Base-by-base conservation (phyloP, 2,888 invertebrate genomes). In the Sphaerophoria rueppellii region DNA sequence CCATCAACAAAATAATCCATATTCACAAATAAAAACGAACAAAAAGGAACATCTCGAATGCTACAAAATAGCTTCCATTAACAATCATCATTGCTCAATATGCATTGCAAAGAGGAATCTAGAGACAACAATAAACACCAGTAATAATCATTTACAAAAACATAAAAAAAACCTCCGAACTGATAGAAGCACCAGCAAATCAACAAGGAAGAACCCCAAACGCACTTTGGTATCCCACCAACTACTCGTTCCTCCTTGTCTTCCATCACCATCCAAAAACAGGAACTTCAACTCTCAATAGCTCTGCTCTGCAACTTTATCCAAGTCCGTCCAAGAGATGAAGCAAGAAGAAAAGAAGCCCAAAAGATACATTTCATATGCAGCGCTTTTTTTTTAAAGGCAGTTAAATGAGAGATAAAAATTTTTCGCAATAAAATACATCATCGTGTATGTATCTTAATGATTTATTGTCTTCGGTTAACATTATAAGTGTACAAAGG, bases 371-470 rank as follows among this genome's bases (percentile, higher is more conserved):
- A 81, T 85, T 85, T 85, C 85, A 85, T 85, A 85, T 85, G 85
- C 85, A 85, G 85, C 81, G 73, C 77, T 71, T 82, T 24, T 82
- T 24, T 24, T 82, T 88, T 87, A 86, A 87, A 87, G 87, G 87
- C 88, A 87, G 87, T 88, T 87, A 88, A 88, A 88, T 88, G 88
- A 88, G 87, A 88, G 88, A 88, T 88, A 88, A 88, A 88, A 87
- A 86, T 88, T 87, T 88, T 87, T 88, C 87, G 87, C 88, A 87
- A 87, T 88, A 88, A 88, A 88, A 88, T 87, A 88, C 88, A 88
- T 88, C 88, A 88, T 88, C 88, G 87, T 86, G 87, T 87, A 88
- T 88, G 88, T 88, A 88, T 87, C 87, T 86, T 87, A 88, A 88
- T 88, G 88, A 88, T 88, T 88, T 88, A 88, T 88, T 88, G 87